Evolutionary conservation across 2,113 vertebrate genomes (phyloP), one percentile per base, ranked within the genome.

Genomic region (Penelope pileata): DNA sequence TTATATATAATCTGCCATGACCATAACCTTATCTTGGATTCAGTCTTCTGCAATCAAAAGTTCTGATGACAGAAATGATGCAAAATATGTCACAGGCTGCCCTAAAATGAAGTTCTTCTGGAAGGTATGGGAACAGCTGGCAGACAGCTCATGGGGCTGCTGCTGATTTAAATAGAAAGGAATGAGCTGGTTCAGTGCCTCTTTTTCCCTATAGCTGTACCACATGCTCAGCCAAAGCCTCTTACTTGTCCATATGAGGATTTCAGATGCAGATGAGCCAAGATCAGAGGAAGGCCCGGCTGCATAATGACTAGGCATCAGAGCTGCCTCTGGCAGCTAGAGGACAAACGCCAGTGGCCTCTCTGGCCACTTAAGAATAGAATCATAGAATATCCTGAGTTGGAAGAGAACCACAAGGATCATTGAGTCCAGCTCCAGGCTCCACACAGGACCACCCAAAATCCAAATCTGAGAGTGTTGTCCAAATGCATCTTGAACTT

Each of bases 61-160:
- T 89, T 72, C 45, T 83, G 59, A 48, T 73, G 74, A 60, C 74
- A 89, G 43, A 86, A 93, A 74, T 74, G n/a, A 62, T 70, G 73
- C 43, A 74, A 75, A 83, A 67, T n/a, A 18, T 13, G 14, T 54
- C 70, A 78, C 30, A 84, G 38, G 42, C 36, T 81, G 47, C 64
- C 50, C 36, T 48, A 54, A 92, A 56, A 26, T 43, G 56, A 53
- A 67, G n/a, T 47, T 72, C 36, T 64, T 56, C 50, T 43, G 23
- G 59, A 86, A 83, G 77, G 36, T 6, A 12, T 5, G 40, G 17
- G 9, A 42, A n/a, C 36, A 63, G 56, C 16, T 0, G 0, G 68
- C 38, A 78, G 38, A 32, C 1, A 42, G 32, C 29, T 74, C 21
- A 6, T 14, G 29, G 59, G 54, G 32, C 29, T 60, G 30, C 56